Percentiles rank a stretch among this genome's conserved stretches.
Evolutionary conservation across 2,113 vertebrate genomes (phyloP).

Genomic region (Coregonus clupeaformis): DNA sequence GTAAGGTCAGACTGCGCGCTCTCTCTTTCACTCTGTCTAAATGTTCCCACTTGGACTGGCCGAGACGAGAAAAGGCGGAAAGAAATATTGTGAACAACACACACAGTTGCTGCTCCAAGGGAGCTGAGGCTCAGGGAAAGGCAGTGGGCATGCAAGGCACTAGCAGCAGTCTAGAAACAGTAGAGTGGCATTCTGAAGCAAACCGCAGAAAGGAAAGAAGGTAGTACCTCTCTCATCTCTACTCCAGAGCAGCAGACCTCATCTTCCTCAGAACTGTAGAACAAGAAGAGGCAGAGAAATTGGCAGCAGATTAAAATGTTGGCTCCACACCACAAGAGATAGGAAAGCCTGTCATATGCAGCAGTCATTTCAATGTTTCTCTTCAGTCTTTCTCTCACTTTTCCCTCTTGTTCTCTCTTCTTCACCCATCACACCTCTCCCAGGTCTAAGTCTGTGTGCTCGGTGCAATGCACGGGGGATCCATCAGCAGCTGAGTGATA

Average conservation of each 20-base stretch:
- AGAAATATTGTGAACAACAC: neutral
- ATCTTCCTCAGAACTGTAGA: neutral
- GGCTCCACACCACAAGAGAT: no score
- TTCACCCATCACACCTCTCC: neutral
- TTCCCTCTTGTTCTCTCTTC: neutral
- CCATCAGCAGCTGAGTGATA: slow-evolving; percentile 14
- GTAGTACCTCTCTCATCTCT: slow-evolving; percentile 24
- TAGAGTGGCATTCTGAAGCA: neutral
- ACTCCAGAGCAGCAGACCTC: slow-evolving; percentile 12
- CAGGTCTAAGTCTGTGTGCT: neutral
- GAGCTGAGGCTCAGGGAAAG: slow-evolving; percentile 6
- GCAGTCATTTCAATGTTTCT: slow-evolving; percentile 5
- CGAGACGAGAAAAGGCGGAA: neutral
- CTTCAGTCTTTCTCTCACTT: neutral
- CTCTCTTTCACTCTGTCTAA: neutral
- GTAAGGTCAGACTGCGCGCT: neutral
- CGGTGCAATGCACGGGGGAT: neutral
- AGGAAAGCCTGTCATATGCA: slow-evolving; percentile 4
- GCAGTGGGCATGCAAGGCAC: neutral
- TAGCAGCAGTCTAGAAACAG: slow-evolving; percentile 40
- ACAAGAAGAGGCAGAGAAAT: neutral
- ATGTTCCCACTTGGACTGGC: neutral
- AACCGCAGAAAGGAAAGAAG: neutral
- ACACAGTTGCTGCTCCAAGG: slow-evolving; percentile 7
- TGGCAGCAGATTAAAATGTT: no score